Base-by-base conservation (phyloP, 2,888 invertebrate genomes). In the Callosobruchus maculatus region DNA sequence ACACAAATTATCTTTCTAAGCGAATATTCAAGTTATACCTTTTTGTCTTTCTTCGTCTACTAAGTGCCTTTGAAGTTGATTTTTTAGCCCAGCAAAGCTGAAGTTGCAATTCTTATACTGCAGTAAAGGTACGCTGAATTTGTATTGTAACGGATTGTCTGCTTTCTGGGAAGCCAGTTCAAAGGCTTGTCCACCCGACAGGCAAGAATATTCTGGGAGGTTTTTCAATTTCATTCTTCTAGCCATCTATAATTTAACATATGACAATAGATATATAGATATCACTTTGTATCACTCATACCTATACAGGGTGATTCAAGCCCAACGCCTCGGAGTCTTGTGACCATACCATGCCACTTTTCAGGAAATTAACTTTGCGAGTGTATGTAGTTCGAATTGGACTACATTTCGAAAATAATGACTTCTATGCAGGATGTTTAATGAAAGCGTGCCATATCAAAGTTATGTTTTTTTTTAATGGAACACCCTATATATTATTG, bases 131-230 rank as follows among this genome's bases (percentile, higher is more conserved):
- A 90, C 82, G 0, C 92, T 90, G 82, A 97, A 94, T 22, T 89
- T 81, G 86, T 92, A 96, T 74, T 90, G 87, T 13, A 88, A 82
- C 0, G 91, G 90, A 86, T 94, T 88, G n/a, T 90, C 90, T 9
- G 93, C 90, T 83, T 88, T 88, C 67, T 84, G 87, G 0, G 98
- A 96, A 72, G 96, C 92, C 75, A 90, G 84, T 88, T 99, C 98
- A 66, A 99, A 90, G 22, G 97, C 95, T 83, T 88, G 90, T 0
- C 98, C 98, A 20, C 98, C 98, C 83, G 92, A 92, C 82, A 95
- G 85, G 75, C 89, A 85, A n/a, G 91, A 88, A 84, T 92, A 96
- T 82, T 93, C 92, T 18, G 92, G 90, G 74, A 97, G 86, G 85
- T 95, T 94, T 83, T 89, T 91, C 71, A 98, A 87, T 83, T 96